These are phyloP conservation scores for Drosophila busckii DNA, from an alignment of 1,140 invertebrate genomes.

Conservation along the genomic window DNA sequence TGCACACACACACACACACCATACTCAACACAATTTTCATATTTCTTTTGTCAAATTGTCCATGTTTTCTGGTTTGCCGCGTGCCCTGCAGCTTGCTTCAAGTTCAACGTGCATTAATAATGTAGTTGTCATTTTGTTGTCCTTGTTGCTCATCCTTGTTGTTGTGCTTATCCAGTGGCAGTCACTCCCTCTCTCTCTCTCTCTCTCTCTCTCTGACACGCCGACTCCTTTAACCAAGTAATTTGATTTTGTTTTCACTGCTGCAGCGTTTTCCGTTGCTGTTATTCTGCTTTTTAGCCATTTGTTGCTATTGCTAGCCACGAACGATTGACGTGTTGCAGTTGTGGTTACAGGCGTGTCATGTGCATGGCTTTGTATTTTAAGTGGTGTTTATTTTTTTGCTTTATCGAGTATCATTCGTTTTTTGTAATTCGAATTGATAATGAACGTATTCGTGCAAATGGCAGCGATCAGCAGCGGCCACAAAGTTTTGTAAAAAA, in stretches of 20 bases:
- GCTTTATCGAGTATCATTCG: background rate
- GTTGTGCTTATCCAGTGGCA: constrained; percentile 1
- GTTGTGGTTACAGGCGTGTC: constrained; percentile 27
- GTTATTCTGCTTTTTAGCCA: constrained; percentile 1
- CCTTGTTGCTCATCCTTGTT: constrained; percentile 1
- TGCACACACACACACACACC: constrained; percentile 36
- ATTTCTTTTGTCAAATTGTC: constrained; percentile 43
- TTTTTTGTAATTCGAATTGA: background rate
- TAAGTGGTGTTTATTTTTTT: constrained; percentile 17
- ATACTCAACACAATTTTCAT: constrained; percentile 2
- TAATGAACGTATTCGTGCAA: constrained; percentile 5
- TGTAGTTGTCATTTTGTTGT: constrained; percentile 61
- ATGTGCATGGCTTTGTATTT: constrained; percentile 37
- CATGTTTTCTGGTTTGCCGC: constrained; percentile 64
- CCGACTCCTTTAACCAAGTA: constrained; percentile 23
- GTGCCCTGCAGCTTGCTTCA: constrained; percentile 37
- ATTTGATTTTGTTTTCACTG: constrained; percentile 57
- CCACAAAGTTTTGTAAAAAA: no score
- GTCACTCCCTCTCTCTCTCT: background rate
- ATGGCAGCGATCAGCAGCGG: background rate
- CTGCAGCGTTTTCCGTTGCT: no score
- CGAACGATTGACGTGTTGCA: constrained; percentile 37
- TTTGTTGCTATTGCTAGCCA: constrained; percentile 21
- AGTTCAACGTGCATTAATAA: constrained; percentile 74
- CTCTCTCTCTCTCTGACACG: background rate